These are phyloP conservation scores for Scomberomorus guttatus DNA, from an alignment of 2,797 vertebrate genomes.

Conservation along the genomic window DNA sequence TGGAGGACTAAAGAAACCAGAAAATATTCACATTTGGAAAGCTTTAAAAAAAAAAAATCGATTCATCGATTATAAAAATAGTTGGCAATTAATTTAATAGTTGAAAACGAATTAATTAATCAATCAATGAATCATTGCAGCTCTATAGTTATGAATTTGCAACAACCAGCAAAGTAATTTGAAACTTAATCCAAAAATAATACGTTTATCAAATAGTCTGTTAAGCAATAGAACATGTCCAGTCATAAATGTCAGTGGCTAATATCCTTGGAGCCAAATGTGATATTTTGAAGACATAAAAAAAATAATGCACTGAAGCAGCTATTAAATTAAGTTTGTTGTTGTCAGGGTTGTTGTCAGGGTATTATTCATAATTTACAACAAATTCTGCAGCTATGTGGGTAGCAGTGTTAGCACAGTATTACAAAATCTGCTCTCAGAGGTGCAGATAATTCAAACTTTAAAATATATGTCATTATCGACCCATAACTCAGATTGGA, in stretches of 20 bases:
- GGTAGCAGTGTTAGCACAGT: neutral
- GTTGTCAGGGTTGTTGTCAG: neutral
- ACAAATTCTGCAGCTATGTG: neutral
- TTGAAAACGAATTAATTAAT: too few relatives aligned
- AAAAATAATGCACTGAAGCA: neutral
- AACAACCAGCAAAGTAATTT: neutral
- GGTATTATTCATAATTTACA: neutral
- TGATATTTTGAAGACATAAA: neutral
- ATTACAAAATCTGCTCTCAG: neutral
- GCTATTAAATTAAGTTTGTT: neutral
- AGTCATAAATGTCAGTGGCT: neutral
- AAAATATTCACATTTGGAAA: too few relatives aligned
- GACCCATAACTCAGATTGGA: neutral
- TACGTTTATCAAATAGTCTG: neutral
- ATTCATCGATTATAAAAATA: too few relatives aligned
- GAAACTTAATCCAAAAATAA: neutral
- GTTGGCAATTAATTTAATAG: too few relatives aligned
- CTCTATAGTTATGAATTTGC: neutral
- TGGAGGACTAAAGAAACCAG: too few relatives aligned
- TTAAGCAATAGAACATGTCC: neutral
- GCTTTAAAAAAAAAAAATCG: too few relatives aligned
- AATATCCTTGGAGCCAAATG: too few relatives aligned
- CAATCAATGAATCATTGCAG: neutral
- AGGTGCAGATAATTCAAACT: neutral
- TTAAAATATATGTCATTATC: neutral